These are phyloP conservation scores for Paramormyrops hopkinsi DNA, from an alignment of 2,797 vertebrate genomes.

Conservation along the genomic window DNA sequence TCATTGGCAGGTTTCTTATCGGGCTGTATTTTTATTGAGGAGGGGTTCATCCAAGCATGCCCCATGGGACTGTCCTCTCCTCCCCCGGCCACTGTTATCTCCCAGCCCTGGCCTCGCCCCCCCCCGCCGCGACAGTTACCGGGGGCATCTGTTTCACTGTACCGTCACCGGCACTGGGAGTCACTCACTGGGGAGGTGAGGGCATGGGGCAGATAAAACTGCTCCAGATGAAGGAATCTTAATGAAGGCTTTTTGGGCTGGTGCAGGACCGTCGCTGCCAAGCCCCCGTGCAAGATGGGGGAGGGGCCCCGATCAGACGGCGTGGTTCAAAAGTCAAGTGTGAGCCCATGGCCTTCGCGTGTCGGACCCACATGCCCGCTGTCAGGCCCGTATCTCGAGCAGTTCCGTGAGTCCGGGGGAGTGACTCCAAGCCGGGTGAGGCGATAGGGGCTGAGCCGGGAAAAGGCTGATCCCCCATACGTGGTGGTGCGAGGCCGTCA, in stretches of 20 bases:
- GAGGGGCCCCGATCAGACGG: constrained; percentile 54
- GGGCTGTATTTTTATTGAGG: constrained; percentile 14
- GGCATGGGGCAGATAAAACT: constrained; percentile 48
- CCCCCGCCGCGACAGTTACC: constrained; percentile 42
- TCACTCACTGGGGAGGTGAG: constrained; percentile 32
- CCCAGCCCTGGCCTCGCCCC: constrained; percentile 31
- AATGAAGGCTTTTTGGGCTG: constrained; percentile 39
- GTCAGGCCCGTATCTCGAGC: constrained; percentile 56
- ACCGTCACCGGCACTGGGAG: constrained; percentile 47
- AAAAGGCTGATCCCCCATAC: constrained; percentile 24
- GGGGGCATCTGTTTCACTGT: constrained; percentile 49
- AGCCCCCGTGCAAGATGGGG: constrained; percentile 9
- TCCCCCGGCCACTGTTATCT: constrained; percentile 45
- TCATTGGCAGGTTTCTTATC: constrained; percentile 36
- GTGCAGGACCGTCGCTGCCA: background rate
- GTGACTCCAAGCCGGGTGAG: constrained; percentile 37
- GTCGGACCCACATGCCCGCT: constrained; percentile 48
- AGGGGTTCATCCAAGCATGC: constrained; percentile 38
- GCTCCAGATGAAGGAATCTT: constrained; percentile 51
- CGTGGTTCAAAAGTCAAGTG: constrained; percentile 49
- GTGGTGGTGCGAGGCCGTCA: background rate
- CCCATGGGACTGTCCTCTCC: constrained; percentile 35
- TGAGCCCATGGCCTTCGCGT: constrained; percentile 57
- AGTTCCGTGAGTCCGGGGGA: constrained; percentile 50
- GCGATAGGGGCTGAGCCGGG: constrained; percentile 43